These are phyloP conservation scores for Rhopalosiphum maidis DNA, from an alignment of 1,140 invertebrate genomes.

Conservation along the genomic window DNA sequence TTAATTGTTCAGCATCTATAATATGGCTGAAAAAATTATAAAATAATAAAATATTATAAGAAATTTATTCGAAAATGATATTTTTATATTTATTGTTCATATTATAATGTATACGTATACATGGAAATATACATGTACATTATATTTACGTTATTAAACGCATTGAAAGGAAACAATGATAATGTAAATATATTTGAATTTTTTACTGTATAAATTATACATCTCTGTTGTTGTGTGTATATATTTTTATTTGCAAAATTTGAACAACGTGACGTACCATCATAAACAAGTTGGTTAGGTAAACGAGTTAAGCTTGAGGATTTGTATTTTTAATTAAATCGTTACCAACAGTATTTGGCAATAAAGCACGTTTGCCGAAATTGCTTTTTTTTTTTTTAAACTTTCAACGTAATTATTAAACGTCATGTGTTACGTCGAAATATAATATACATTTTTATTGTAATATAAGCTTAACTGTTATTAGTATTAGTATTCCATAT, in stretches of 20 bases:
- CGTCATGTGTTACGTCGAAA: not conserved
- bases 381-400: not conserved
- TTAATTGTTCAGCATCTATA: slow-evolving; percentile 51
- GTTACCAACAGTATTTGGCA: not conserved
- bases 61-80: not conserved
- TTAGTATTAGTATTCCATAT: not conserved
- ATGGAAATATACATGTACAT: not conserved
- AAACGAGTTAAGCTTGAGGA: not conserved
- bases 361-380: not conserved
- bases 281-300: not conserved
- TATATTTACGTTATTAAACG: not conserved
- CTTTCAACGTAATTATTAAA: not conserved
- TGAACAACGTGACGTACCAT: not conserved
- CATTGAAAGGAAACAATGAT: not conserved
- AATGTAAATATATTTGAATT: not conserved
- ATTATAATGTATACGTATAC: not conserved
- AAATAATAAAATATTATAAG: not conserved
- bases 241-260: not conserved
- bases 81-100: not conserved
- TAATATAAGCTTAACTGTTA: not conserved
- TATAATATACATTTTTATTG: not conserved
- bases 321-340: slow-evolving; percentile 12
- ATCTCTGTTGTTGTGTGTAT: not conserved
- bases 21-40: slow-evolving; percentile 32
- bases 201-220: not conserved